phyloP scores from a whole-genome alignment of 2,888 invertebrate species.

The Empis livida region DNA sequence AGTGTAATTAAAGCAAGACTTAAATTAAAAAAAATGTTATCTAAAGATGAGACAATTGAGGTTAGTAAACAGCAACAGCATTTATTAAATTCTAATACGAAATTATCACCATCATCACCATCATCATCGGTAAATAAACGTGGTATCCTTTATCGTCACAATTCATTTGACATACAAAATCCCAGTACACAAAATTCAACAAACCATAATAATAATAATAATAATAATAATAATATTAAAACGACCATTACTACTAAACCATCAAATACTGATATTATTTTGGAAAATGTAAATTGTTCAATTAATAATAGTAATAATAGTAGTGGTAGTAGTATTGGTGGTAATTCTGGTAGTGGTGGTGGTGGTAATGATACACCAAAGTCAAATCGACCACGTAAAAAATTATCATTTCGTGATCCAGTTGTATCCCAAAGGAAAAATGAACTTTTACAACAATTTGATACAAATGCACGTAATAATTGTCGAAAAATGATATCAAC shows the following conservation, averaged over 20 bases:
- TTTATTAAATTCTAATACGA: no score
- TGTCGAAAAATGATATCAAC: background rate
- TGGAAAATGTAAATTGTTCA: constrained; percentile 21
- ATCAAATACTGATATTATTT: constrained; percentile 22
- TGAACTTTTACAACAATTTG: background rate
- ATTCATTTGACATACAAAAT: constrained; percentile 6
- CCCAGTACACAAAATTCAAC: constrained; percentile 5
- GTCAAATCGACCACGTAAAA: constrained; percentile 55
- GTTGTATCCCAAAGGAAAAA: constrained; percentile 18
- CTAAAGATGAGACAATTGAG: no score
- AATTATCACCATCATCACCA: constrained; percentile 6
- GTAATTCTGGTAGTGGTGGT: constrained; percentile 6
- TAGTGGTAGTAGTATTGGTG: constrained; percentile 21
- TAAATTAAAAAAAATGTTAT: constrained; percentile 5
- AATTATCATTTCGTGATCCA: constrained; percentile 76
- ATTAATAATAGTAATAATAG: constrained; percentile 33
- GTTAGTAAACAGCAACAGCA: no score
- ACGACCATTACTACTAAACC: constrained; percentile 16
- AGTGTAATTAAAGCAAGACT: constrained; percentile 9
- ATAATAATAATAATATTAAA: background rate
- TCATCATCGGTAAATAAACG: constrained; percentile 15
- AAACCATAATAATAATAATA: background rate
- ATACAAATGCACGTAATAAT: background rate
- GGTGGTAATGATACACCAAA: constrained; percentile 25
- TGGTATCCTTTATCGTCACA: constrained; percentile 24